phyloP scores from a whole-genome alignment of 2,113 vertebrate genomes.

The Choloepus hoffmanni region DNA sequence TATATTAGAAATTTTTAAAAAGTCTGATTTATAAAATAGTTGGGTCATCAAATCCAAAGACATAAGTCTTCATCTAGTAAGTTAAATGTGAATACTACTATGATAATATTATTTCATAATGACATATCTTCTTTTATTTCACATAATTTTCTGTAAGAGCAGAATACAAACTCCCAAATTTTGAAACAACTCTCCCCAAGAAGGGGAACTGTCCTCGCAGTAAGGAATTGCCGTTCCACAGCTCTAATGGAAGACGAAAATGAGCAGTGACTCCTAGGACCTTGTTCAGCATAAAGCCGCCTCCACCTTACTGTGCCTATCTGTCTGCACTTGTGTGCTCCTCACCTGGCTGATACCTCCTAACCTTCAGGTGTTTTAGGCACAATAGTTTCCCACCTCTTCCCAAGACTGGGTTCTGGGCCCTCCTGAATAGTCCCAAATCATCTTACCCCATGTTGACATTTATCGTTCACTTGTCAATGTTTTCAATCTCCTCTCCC shows the following conservation, averaged over 20 bases:
- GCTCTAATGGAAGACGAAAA: not conserved
- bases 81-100: not conserved
- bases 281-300: not conserved
- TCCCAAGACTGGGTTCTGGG: not conserved
- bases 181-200: not conserved
- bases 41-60: not conserved
- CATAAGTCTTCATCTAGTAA: not conserved
- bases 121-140: not conserved
- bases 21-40: not conserved
- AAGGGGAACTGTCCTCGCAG: not conserved
- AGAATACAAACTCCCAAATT: not conserved
- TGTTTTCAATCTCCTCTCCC: no score
- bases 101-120: not conserved
- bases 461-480: not conserved
- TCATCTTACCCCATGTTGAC: not conserved
- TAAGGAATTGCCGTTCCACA: not conserved
- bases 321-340: not conserved
- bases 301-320: not conserved
- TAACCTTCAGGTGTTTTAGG: not conserved
- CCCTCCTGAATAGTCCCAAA: not conserved
- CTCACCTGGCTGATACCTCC: not conserved
- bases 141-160: not conserved
- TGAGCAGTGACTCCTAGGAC: not conserved
- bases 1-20: slow-evolving; percentile 26
- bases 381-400: not conserved